These are phyloP conservation scores for Anthoptus insignis DNA, from an alignment of 2,888 invertebrate genomes.

Conservation along the genomic window DNA sequence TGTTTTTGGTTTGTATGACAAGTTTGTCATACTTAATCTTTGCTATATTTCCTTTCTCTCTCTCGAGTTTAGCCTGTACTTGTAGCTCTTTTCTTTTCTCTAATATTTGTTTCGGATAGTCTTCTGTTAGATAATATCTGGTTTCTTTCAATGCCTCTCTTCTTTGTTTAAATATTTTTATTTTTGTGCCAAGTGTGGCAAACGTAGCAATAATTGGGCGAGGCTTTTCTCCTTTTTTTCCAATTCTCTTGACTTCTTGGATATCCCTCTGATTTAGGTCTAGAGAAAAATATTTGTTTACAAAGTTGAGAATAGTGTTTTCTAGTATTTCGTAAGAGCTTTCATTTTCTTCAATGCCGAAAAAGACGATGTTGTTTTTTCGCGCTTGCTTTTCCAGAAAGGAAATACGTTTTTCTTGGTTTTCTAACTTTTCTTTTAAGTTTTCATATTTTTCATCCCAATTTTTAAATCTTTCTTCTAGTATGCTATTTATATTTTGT, in stretches of 20 bases:
- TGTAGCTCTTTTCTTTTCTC: conserved; percentile 45
- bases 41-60: conserved; percentile 43
- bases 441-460: too few species aligned
- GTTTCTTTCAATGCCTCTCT: conserved; percentile 39
- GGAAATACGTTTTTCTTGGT: too few species aligned
- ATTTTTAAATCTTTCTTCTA: too few species aligned
- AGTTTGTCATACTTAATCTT: conserved; percentile 48
- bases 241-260: conserved; percentile 41
- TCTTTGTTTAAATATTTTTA: conserved; percentile 39
- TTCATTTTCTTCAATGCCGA: too few species aligned
- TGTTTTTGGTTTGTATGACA: conserved; percentile 21
- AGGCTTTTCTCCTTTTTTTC: conserved; percentile 24
- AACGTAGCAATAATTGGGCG: conserved; percentile 32
- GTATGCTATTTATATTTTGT: too few species aligned
- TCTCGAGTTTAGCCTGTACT: conserved; percentile 39
- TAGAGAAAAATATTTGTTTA: too few species aligned
- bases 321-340: too few species aligned
- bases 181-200: conserved; percentile 42
- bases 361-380: too few species aligned
- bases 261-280: conserved; percentile 34
- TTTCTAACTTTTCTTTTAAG: too few species aligned
- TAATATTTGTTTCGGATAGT: conserved; percentile 41
- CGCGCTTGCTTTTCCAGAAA: too few species aligned
- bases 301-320: too few species aligned
- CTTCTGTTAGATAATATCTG: conserved; percentile 41